Percentiles rank a stretch among this genome's conserved stretches.
Conservation (phyloP, 2,113 vertebrate genomes). For the Neodon shergylaensis region DNA sequence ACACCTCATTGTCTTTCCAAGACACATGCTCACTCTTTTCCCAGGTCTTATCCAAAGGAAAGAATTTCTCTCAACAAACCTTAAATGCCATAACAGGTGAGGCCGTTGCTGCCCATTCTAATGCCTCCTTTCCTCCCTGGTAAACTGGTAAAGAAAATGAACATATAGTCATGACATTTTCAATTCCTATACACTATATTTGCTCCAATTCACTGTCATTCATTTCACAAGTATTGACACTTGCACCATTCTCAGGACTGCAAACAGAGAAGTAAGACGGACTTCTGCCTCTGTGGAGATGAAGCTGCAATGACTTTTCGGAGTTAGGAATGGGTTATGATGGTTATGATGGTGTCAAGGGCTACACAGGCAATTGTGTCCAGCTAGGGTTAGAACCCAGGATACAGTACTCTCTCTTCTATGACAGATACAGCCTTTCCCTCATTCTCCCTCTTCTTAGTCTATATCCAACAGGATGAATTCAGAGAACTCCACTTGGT, state of each 20-base stretch:
- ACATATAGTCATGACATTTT: background rate
- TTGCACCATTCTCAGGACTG: background rate
- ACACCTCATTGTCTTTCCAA: background rate
- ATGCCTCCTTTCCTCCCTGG: background rate
- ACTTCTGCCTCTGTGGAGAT: background rate
- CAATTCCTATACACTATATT: background rate
- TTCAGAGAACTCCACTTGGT: slow-evolving; percentile 58
- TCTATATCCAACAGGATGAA: slow-evolving; percentile 34
- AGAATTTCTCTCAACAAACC: background rate
- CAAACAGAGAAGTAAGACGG: background rate
- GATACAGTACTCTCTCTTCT: background rate
- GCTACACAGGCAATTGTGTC: background rate
- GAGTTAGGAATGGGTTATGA: background rate
- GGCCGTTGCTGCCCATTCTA: background rate
- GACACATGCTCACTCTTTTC: background rate
- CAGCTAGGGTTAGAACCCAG: background rate
- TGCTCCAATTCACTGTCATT: background rate
- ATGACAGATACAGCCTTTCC: background rate
- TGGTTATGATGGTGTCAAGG: background rate
- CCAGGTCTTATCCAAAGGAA: background rate
- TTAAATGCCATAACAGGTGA: background rate
- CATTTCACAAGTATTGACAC: slow-evolving; percentile 6
- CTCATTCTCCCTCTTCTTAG: background rate
- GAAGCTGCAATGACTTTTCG: background rate
- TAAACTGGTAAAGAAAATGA: background rate